phyloP scores from a whole-genome alignment of 2,888 invertebrate genomes.

The Netelia inedita region DNA sequence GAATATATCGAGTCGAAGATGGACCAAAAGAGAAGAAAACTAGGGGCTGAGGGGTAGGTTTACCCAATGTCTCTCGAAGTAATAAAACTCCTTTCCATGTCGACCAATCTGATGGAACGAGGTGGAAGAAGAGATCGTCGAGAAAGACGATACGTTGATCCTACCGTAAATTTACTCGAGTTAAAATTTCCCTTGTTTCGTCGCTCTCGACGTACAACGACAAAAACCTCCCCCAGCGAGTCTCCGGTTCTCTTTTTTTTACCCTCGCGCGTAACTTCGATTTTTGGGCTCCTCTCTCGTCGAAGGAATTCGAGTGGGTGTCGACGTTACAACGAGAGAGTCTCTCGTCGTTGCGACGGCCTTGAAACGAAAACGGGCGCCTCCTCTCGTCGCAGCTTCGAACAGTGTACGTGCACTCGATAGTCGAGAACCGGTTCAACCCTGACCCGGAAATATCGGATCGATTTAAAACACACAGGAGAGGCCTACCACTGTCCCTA shows the following conservation, averaged over 20 bases:
- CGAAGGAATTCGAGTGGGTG: constrained; percentile 60
- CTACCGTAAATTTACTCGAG: background rate
- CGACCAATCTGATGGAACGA: no score
- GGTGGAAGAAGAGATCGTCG: no score
- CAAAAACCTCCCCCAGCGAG: no score
- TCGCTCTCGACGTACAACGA: no score
- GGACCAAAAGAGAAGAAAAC: background rate
- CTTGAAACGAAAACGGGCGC: constrained; percentile 40
- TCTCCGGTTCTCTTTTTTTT: background rate
- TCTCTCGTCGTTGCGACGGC: constrained; percentile 6
- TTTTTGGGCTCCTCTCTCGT: constrained; percentile 19
- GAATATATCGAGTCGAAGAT: constrained; percentile 17
- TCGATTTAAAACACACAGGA: constrained; percentile 57
- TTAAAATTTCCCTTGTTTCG: constrained; percentile 4
- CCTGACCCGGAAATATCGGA: constrained; percentile 64
- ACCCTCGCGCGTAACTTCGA: background rate
- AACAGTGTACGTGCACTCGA: background rate
- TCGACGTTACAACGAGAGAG: constrained; percentile 1
- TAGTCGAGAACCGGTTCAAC: constrained; percentile 58
- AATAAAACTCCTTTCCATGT: no score
- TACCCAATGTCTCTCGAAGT: no score
- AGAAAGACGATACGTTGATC: no score
- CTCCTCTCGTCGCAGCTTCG: constrained; percentile 27
- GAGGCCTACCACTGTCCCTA: constrained; percentile 14
- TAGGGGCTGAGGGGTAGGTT: background rate